Base-by-base conservation (phyloP, 2,797 vertebrate species). In the Schizopygopsis pylzovi region DNA sequence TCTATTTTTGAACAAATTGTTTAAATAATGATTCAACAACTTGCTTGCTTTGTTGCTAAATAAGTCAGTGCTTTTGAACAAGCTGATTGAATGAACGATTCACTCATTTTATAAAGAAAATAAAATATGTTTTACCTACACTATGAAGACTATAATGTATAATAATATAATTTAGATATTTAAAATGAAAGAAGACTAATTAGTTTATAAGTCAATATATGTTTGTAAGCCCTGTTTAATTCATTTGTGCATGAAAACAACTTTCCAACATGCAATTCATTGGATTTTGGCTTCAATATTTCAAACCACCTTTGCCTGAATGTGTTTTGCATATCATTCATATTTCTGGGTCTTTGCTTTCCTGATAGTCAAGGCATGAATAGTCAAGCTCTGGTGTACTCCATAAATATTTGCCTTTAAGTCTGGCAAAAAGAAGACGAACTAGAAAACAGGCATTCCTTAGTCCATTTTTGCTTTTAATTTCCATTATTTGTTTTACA, bases 1-100 rank as follows among this genome's bases (percentile, higher is more conserved):
- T 71, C 1, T 0, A 0, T 0, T 13, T 71, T 71, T n/a, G 0
- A n/a, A 45, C 3, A 22, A 45, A 45, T 15, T 12, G 15, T 0
- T 15, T 45, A 0, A 72, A 3, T 25, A 15, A 45, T 25, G 41
- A 25, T 72, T 72, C 22, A 71, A 4, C 15, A 2, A 15, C 2
- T 12, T 22, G 2, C 1, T 43, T 20, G 20, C 22, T 56, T 56
- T 2, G 4, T 59, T 61, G 59, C n/a, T 61, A 12, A 61, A 61
- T 11, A 1, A 59, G 4, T 61, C 8, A 8, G 9, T 4, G 10
- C n/a, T 25, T 61, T 59, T 59, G 56, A 11, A 59, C 1, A n/a
- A n/a, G 6, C 43, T 1, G 2, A 45, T 3, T 72, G 6, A 45
- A 72, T 25, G 3, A 72, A 15, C 5, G 43, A 47, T 8, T 49